Percentiles rank a stretch among this genome's conserved stretches.
phyloP scores from a whole-genome alignment of 2,797 vertebrate genomes.

The Centroberyx gerrardi region DNA sequence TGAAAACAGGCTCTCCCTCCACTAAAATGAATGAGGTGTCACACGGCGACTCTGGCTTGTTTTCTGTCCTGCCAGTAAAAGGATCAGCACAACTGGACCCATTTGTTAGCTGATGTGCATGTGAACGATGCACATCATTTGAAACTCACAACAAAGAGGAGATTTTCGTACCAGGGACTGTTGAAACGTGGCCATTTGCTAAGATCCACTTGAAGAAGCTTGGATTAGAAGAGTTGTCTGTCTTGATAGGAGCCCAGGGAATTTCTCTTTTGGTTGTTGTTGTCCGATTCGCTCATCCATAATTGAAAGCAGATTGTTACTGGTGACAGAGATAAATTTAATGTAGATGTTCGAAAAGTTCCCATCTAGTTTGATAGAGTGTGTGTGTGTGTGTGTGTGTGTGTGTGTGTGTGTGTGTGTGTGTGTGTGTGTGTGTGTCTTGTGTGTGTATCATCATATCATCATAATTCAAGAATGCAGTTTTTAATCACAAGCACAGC shows the following conservation, averaged over 20 bases:
- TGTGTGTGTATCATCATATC: too few relatives aligned
- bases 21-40: slow-evolving; percentile 6
- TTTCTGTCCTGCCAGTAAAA: background rate
- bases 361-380: background rate
- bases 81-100: background rate
- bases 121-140: background rate
- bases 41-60: slow-evolving; percentile 7
- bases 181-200: too few relatives aligned
- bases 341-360: background rate
- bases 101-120: background rate
- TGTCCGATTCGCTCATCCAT: background rate
- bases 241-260: background rate
- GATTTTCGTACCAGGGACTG: background rate
- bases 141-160: background rate
- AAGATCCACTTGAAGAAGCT: background rate
- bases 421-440: too few relatives aligned
- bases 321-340: slow-evolving; percentile 2
- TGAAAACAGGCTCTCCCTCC: background rate
- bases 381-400: background rate
- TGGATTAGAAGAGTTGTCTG: background rate
- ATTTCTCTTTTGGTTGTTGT: background rate
- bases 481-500: too few relatives aligned
- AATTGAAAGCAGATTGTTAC: slow-evolving; percentile 38
- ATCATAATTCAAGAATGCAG: too few relatives aligned
- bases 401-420: background rate